Conservation (phyloP, 2,113 vertebrate species). For the Trochalopteron elliotii region DNA sequence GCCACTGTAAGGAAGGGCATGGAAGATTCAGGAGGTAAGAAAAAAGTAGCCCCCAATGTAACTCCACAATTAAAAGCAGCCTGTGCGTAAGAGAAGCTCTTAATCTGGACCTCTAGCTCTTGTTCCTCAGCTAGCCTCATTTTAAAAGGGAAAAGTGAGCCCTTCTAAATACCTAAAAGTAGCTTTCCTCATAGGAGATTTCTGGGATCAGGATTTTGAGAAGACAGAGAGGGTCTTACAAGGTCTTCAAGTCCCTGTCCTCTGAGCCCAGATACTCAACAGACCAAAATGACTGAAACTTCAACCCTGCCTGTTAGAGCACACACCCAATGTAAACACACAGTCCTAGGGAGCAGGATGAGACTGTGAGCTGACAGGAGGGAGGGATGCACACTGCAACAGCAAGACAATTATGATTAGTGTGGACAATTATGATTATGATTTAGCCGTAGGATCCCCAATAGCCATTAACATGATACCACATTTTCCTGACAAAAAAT, state of each 20-base stretch:
- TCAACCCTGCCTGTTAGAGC: background rate
- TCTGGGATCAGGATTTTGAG: background rate
- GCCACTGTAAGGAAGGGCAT: background rate
- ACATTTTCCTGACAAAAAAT: constrained; percentile 39
- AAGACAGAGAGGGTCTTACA: background rate
- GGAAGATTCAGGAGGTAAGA: background rate
- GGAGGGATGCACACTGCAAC: background rate
- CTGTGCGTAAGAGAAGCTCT: background rate
- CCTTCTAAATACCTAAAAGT: background rate
- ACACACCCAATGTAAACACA: fast-evolving
- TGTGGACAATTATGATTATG: constrained; percentile 44
- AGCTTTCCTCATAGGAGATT: background rate
- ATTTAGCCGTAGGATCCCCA: constrained; percentile 33
- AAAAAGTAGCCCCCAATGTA: background rate
- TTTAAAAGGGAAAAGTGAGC: background rate
- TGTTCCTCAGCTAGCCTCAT: background rate
- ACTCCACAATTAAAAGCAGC: background rate
- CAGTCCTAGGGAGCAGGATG: background rate
- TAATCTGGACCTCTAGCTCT: background rate
- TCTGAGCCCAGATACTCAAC: background rate
- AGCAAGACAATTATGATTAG: constrained; percentile 40
- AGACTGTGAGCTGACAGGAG: background rate
- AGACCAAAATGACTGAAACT: background rate
- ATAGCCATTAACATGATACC: constrained; percentile 8
- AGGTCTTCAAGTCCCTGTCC: background rate